Evolutionary conservation across 2,797 vertebrate genomes (phyloP), one percentile per base, ranked within the genome.

Genomic region (Hirundo rustica): DNA sequence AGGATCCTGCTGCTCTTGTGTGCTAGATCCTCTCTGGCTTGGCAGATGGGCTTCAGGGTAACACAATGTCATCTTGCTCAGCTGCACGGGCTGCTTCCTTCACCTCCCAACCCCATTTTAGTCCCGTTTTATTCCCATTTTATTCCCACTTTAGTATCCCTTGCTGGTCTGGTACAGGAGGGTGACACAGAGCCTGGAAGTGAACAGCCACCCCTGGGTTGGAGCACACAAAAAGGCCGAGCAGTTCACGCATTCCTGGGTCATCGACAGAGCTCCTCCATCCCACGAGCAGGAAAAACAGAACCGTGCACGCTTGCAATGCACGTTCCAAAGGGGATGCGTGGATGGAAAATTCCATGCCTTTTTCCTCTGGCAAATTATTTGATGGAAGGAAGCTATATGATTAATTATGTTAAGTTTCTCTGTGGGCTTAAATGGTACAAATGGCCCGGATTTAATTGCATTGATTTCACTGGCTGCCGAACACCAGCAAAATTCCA

Each of bases 361-460:
- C 18, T 71, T 58, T 58, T 83, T 86, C 58, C 66, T 81, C 60
- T 67, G 81, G 55, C 85, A 29, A 82, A 30, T 38, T 73, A 11
- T 68, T 77, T 62, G 30, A 84, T 65, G 60, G 38, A 27, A 74
- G 50, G 75, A 68, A 85, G 40, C 74, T 66, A 11, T 88, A 72
- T 84, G 73, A 76, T 92, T 90, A 93, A 90, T 21, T 88, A 92
- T 40, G 73, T 80, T 93, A 93, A 94, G 91, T 91, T 75, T 48
- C 83, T 93, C 85, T 78, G 68, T 50, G 70, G 51, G 47, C 51
- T 92, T 86, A 76, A 87, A 50, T 32, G 23, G 36, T 36, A 74
- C 62, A 93, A 93, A 77, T 44, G 17, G 65, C 66, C 93, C 65
- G 60, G 53, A 25, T 92, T 79, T 60, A 51, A 74, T 81, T 78